Conservation (phyloP, 2,888 invertebrate species). For the Thereva nobilitata region DNA sequence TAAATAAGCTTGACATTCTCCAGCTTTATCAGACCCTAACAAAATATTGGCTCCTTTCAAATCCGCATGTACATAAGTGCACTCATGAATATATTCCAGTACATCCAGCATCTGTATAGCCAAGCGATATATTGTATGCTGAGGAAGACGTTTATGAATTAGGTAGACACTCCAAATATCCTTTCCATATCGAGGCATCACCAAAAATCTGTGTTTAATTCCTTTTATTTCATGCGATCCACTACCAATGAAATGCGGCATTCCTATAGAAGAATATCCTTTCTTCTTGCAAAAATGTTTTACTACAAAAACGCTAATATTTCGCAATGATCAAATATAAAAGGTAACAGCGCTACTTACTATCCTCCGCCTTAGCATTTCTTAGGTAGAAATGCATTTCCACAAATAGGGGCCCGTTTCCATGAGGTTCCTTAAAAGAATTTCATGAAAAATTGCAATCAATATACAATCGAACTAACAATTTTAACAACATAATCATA, state of each 20-base stretch:
- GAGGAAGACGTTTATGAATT: conserved; percentile 69
- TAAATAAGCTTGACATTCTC: conserved; percentile 76
- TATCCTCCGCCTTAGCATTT: conserved; percentile 71
- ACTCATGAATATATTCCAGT: conserved; percentile 88
- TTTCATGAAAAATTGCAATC: background rate
- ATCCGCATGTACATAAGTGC: conserved; percentile 93
- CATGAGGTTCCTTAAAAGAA: conserved; percentile 76
- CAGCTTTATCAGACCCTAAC: conserved; percentile 68
- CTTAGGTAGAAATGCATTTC: conserved; percentile 90
- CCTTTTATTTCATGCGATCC: conserved; percentile 78
- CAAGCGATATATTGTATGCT: conserved; percentile 75
- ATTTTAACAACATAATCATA: conserved; percentile 80
- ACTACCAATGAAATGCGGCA: conserved; percentile 81
- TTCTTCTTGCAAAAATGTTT: conserved; percentile 69
- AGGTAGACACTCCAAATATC: conserved; percentile 81
- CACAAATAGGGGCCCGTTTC: conserved; percentile 92
- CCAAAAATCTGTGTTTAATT: conserved; percentile 83
- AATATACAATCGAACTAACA: conserved; percentile 62
- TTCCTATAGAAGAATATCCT: conserved; percentile 74
- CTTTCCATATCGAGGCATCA: conserved; percentile 86
- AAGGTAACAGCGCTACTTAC: conserved; percentile 59
- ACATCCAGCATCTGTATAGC: conserved; percentile 87
- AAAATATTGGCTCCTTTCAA: conserved; percentile 94
- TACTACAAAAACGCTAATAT: conserved; percentile 60
- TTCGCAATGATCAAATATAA: conserved; percentile 11